Percentiles rank a stretch among this genome's conserved stretches.
phyloP scores from a whole-genome alignment of 2,888 invertebrate genomes.

The Aleiodes leptofemur region DNA sequence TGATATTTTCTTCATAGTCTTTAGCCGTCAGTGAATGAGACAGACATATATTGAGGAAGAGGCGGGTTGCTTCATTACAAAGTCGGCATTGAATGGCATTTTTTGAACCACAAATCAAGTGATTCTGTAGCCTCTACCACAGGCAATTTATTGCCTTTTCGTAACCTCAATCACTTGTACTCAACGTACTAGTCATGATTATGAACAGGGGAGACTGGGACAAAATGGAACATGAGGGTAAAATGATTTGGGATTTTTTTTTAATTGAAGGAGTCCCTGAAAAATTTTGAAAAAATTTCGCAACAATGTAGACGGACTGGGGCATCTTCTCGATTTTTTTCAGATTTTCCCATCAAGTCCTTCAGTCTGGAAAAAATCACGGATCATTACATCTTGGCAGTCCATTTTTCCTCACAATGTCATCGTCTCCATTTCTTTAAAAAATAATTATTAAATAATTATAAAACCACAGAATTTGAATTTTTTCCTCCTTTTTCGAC shows the following conservation, averaged over 20 bases:
- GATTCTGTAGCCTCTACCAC: constrained; percentile 58
- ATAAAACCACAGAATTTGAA: constrained; percentile 19
- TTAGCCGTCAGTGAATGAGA: constrained; percentile 51
- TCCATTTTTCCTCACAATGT: no score
- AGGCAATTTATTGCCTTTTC: constrained; percentile 11
- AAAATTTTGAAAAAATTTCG: no score
- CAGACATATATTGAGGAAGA: constrained; percentile 70
- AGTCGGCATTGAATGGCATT: constrained; percentile 52
- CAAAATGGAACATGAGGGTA: no score
- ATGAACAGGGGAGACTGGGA: not conserved
- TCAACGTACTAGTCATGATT: constrained; percentile 28
- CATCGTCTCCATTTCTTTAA: constrained; percentile 6
- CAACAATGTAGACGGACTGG: no score
- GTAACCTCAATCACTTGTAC: constrained; percentile 34
- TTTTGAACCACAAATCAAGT: constrained; percentile 69
- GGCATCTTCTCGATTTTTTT: no score
- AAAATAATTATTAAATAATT: constrained; percentile 9
- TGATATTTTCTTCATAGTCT: constrained; percentile 26
- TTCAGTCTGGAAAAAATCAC: no score
- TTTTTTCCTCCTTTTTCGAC: constrained; percentile 17
- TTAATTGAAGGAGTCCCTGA: no score
- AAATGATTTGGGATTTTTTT: no score
- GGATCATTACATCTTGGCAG: no score
- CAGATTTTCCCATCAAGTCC: no score
- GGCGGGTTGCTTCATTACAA: constrained; percentile 68